Evolutionary conservation across 2,797 vertebrate genomes (phyloP), one percentile per base, ranked within the genome.

Genomic region (Micrastur ruficollis): DNA sequence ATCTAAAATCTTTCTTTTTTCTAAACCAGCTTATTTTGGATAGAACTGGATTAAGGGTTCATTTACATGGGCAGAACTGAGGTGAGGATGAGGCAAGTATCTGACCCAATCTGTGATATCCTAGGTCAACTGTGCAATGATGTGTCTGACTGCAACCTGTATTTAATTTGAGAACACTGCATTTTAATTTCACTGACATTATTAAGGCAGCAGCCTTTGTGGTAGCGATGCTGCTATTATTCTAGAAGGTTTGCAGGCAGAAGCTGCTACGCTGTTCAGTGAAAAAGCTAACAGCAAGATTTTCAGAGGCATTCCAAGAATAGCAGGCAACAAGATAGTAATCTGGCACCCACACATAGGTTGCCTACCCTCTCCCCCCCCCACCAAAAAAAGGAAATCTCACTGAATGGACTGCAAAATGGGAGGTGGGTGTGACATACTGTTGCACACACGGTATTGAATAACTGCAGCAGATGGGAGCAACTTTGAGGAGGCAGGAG

Each of bases 391-490:
- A 12, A 29, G 32, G 76, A 73, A 71, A 36, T 78, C 46, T 87
- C 72, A 49, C 71, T 94, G 90, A 94, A 74, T 74, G 34, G 80
- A 70, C 95, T 95, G 79, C 79, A 95, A 91, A 96, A 63, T 96
- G 68, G 86, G 95, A 92, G 76, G 81, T 74, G 80, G 89, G 74
- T 93, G 62, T 96, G 92, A 92, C 86, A 95, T 65, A 83, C 26
- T 78, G 90, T 90, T 75, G 68, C 89, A 89, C 58, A 81, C 67
- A 76, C 27, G 9, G 61, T 80, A 72, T 76, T 89, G 42, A 56
- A 58, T 89, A 97, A 81, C 75, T 93, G 90, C 88, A 81, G 79
- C 96, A 97, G 93, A 95, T 95, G 95, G 96, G n/a, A 95, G 63
- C 86, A 81, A 44, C 82, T 89, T 84, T 75, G 93, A 90, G 68